A percentile compares a stretch with the other conserved stretches of the same genome.
These are phyloP conservation scores for Pollachius pollachius DNA, from an alignment of 2,113 vertebrate genomes.

Conservation along the genomic window DNA sequence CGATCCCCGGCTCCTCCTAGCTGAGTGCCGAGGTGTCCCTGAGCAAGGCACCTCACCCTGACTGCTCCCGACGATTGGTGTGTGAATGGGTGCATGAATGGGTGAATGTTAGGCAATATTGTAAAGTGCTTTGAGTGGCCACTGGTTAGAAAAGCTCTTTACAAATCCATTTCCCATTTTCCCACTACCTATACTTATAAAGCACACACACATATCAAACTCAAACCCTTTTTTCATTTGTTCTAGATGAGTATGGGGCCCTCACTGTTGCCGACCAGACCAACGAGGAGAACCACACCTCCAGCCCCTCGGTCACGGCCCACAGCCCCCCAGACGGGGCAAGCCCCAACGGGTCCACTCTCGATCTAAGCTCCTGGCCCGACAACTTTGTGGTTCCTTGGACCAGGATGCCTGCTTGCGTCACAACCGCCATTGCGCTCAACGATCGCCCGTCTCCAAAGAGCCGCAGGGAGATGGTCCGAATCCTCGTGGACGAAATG, in stretches of 20 bases:
- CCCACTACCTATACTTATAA: background rate
- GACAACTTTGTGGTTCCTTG: background rate
- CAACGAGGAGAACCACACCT: background rate
- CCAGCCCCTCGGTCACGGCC: background rate
- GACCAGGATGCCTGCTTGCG: background rate
- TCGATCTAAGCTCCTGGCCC: background rate
- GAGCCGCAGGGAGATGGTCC: background rate
- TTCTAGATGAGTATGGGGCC: no score
- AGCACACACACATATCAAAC: background rate
- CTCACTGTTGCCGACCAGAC: background rate
- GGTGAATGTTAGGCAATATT: no score
- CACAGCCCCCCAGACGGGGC: background rate
- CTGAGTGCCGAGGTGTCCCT: no score
- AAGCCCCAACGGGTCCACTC: background rate
- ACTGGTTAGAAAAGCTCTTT: no score
- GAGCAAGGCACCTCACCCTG: no score
- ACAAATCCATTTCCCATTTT: background rate
- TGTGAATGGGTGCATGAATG: no score
- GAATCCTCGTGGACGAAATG: slow-evolving; percentile 13
- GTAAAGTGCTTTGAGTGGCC: no score
- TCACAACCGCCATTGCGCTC: background rate
- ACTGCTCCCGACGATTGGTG: no score
- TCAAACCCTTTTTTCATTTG: background rate
- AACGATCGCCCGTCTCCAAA: background rate
- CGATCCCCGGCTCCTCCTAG: no score